Conservation (phyloP, 2,888 invertebrate genomes). For the Tinea semifulvella region DNA sequence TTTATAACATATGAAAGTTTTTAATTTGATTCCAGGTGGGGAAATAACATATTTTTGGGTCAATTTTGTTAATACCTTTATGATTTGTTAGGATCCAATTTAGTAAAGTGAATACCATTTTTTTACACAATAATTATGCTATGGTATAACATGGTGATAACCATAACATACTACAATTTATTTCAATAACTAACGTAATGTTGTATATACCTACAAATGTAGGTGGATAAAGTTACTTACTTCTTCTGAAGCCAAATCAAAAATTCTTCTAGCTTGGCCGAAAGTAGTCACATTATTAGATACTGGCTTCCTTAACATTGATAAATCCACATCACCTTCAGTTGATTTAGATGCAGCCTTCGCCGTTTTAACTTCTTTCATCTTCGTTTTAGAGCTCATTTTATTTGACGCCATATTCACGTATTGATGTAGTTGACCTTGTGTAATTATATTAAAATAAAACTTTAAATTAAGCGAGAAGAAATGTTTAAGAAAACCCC, state of each 20-base stretch:
- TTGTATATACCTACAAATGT: no score
- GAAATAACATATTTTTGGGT: no score
- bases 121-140: no score
- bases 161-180: no score
- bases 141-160: no score
- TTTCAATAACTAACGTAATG: no score
- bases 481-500: constrained; percentile 5
- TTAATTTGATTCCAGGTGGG: no score
- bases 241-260: constrained; percentile 80
- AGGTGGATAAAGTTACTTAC: no score
- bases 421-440: background rate
- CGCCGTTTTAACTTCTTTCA: constrained; percentile 42
- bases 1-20: no score
- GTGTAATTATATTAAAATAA: constrained; percentile 19
- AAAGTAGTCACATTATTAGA: constrained; percentile 74
- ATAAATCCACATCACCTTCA: constrained; percentile 59
- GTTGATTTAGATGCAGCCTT: constrained; percentile 31
- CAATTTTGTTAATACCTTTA: no score
- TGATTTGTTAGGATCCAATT: no score
- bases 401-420: constrained; percentile 53
- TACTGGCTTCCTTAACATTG: constrained; percentile 71
- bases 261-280: constrained; percentile 74
- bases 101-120: no score
- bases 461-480: constrained; percentile 15
- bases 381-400: constrained; percentile 46